A percentile compares a stretch with the other conserved stretches of the same genome.
phyloP scores from a whole-genome alignment of 2,113 vertebrate genomes.

The Pongo abelii region DNA sequence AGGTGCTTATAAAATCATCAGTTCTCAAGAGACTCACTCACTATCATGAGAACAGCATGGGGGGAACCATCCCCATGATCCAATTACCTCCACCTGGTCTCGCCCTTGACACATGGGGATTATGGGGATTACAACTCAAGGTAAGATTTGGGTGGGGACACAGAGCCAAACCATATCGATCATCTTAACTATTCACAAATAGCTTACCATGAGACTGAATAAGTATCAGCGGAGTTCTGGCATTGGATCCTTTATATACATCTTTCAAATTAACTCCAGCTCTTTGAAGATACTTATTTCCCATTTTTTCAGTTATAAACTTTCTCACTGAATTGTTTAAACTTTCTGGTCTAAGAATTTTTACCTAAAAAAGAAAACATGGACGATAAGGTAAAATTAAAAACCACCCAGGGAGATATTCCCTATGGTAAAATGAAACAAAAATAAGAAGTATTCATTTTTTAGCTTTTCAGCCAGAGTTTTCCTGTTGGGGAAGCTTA shows the following conservation, averaged over 20 bases:
- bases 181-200: not conserved
- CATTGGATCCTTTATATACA: constrained; percentile 58
- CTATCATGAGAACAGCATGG: no score
- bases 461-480: not conserved
- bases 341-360: constrained; percentile 79
- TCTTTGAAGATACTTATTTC: constrained; percentile 67
- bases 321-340: constrained; percentile 71
- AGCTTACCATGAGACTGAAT: constrained; percentile 78
- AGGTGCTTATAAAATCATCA: no score
- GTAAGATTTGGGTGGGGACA: no score
- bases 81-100: no score
- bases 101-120: no score
- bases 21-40: no score
- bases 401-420: not conserved
- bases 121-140: no score
- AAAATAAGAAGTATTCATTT: not conserved
- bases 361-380: constrained; percentile 75
- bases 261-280: constrained; percentile 71
- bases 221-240: constrained; percentile 72
- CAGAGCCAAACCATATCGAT: no score
- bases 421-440: not conserved
- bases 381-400: not conserved
- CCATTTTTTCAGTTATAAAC: constrained; percentile 81
- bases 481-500: not conserved
- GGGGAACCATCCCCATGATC: no score